phyloP scores from a whole-genome alignment of 2,113 vertebrate species.

The Ptyas mucosa region DNA sequence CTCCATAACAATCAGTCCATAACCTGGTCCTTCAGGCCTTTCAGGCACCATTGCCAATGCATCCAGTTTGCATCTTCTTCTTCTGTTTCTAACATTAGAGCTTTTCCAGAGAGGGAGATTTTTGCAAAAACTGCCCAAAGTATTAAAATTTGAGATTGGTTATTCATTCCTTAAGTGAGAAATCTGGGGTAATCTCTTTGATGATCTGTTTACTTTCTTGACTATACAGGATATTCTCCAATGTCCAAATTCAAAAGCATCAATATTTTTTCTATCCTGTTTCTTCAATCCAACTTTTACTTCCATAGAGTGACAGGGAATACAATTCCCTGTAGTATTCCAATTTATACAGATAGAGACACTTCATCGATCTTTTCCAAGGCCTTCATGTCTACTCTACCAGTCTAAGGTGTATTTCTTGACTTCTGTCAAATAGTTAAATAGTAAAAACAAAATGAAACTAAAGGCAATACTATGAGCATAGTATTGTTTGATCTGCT shows the following conservation, averaged over 20 bases:
- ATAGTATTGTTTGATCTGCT: not conserved
- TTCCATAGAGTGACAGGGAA: not conserved
- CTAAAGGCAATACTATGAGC: not conserved
- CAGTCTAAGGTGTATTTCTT: not conserved
- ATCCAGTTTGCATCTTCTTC: not conserved
- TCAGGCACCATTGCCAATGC: not conserved
- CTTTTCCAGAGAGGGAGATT: not conserved
- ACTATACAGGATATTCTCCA: not conserved
- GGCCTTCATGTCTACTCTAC: not conserved
- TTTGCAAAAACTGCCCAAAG: not conserved
- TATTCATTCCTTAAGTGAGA: not conserved
- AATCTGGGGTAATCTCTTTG: not conserved
- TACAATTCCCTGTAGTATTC: not conserved
- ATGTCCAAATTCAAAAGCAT: not conserved
- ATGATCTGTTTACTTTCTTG: not conserved
- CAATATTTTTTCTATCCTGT: not conserved
- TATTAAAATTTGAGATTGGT: not conserved
- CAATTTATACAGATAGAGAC: not conserved
- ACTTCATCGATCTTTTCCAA: not conserved
- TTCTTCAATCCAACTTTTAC: not conserved
- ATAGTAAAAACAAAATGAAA: not conserved
- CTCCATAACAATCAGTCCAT: not conserved
- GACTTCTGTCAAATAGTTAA: not conserved
- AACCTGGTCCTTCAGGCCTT: not conserved
- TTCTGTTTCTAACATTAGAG: not conserved